Conservation (phyloP, 2,113 vertebrate species). For the Brachionichthys hirsutus region DNA sequence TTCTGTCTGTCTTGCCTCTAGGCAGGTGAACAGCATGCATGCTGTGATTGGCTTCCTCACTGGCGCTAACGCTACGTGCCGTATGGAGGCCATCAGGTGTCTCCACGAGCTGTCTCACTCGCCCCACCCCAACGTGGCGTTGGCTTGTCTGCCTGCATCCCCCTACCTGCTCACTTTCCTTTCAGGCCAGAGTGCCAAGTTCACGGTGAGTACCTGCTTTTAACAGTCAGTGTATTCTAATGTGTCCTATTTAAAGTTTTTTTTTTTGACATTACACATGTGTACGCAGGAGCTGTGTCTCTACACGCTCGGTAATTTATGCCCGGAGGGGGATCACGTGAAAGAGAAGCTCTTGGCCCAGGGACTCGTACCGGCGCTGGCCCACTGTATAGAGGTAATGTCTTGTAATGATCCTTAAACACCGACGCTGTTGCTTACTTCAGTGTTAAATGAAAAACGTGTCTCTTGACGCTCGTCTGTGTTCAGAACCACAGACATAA, state of each 20-base stretch:
- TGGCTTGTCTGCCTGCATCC: conserved; percentile 87
- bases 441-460: too few species aligned
- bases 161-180: conserved; percentile 96
- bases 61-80: conserved; percentile 81
- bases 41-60: conserved; percentile 86
- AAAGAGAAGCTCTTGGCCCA: conserved; percentile 89
- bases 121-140: conserved; percentile 74
- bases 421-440: too few species aligned
- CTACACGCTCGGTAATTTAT: conserved; percentile 92
- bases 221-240: neutral
- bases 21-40: conserved; percentile 86
- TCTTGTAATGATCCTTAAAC: too few species aligned
- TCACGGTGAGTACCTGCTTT: conserved; percentile 80
- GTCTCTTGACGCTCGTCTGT: conserved; percentile 4
- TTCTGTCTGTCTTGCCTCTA: conserved; percentile 44
- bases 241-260: neutral
- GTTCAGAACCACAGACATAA: conserved; percentile 82
- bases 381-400: conserved; percentile 85
- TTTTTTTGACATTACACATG: conserved; percentile 2
- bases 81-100: conserved; percentile 86
- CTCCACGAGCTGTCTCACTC: conserved; percentile 92
- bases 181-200: conserved; percentile 85
- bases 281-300: conserved; percentile 88
- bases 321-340: conserved; percentile 81
- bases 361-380: conserved; percentile 87